phyloP scores from a whole-genome alignment of 2,888 invertebrate species.

The Ormyrus thymus region DNA sequence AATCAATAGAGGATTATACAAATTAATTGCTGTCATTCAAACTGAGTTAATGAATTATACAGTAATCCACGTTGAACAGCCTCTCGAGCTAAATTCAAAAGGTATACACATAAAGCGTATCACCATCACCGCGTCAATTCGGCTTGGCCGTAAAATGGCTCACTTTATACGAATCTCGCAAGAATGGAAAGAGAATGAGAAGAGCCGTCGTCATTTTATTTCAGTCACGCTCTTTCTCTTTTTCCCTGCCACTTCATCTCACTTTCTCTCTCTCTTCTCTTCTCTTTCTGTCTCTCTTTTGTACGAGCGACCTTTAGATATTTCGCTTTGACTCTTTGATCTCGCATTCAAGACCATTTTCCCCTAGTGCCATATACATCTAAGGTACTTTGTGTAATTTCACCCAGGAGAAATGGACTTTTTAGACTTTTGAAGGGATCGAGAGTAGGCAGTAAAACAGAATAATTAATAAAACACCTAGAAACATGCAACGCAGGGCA shows the following conservation, averaged over 20 bases:
- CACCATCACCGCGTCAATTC: constrained; percentile 8
- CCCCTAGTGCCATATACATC: constrained; percentile 19
- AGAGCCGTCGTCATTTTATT: constrained; percentile 42
- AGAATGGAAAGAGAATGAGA: constrained; percentile 8
- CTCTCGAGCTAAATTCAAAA: not conserved
- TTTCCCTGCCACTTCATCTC: not conserved
- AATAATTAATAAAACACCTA: constrained; percentile 50
- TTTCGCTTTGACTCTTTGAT: constrained; percentile 46
- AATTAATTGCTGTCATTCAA: not conserved
- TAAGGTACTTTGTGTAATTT: constrained; percentile 44
- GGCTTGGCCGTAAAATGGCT: constrained; percentile 6
- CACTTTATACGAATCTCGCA: constrained; percentile 21
- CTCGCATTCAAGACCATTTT: constrained; percentile 51
- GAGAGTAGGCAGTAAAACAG: constrained; percentile 24
- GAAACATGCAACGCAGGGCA: constrained; percentile 1
- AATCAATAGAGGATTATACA: not conserved
- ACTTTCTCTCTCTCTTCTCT: constrained; percentile 1
- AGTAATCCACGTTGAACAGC: not conserved
- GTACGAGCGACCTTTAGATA: constrained; percentile 47
- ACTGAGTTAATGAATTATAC: constrained; percentile 5
- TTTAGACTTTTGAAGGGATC: constrained; percentile 24
- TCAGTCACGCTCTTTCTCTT: constrained; percentile 2
- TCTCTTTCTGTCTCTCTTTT: constrained; percentile 19
- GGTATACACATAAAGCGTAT: constrained; percentile 12
- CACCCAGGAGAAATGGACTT: constrained; percentile 26